Base-by-base conservation (phyloP, 2,888 invertebrate genomes). In the Allacma fusca region DNA sequence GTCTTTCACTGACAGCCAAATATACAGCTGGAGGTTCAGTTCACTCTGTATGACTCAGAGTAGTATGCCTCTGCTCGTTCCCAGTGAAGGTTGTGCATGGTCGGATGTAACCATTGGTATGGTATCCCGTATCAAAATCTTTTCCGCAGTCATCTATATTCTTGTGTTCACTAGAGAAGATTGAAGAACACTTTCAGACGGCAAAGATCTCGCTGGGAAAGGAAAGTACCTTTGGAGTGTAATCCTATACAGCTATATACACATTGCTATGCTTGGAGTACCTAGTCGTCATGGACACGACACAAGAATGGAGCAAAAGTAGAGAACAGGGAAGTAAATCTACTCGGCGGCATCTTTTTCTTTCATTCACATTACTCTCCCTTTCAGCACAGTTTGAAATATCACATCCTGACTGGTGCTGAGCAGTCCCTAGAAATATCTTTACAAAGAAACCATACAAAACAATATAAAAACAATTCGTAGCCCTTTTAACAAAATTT, bases 331-430 rank as follows among this genome's bases (percentile, higher is more conserved):
- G 40, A 69, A 23, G 43, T 43, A 23, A 29, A 29, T 43, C 23
- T n/a, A 44, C 59, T 74, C 34, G 73, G 21, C 64, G 68, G 67
- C 76, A 50, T 50, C 70, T 70, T 70, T 70, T 70, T 43, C 28
- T 70, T 26, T 24, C 23, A 9, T 34, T 23, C 43, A 34, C 26
- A 24, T 50, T 50, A 70, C 26, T 70, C 62, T 65, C 28, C 28
- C 65, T 65, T 65, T 65, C 28, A 65, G 26, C 65, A 65, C 65
- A 28, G 65, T 65, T 65, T 65, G 65, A 65, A 65, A 28, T 65
- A 65, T 65, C 65, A 28, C 26, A 24, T 26, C 50, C 50, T 50
- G 50, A 50, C 50, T 50, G 50, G 50, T 13, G 50, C n/a, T 50
- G 50, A 50, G 50, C 50, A 50, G 16, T 50, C 50, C 50, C 19